Conservation (phyloP, 2,888 invertebrate species). For the Watsonalla binaria region DNA sequence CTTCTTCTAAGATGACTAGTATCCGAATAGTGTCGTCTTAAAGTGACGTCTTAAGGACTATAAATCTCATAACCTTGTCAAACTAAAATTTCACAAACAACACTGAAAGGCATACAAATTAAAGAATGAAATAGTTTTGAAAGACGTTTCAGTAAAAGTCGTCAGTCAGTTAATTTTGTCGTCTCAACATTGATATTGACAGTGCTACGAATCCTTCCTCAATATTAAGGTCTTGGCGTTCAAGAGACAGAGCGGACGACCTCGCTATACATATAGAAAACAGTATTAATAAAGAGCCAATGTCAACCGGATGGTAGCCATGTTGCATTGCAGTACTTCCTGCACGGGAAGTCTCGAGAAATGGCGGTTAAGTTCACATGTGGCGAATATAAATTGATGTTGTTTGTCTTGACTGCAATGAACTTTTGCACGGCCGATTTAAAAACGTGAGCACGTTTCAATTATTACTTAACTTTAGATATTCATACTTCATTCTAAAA, state of each 20-base stretch:
- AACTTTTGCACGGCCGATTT: background rate
- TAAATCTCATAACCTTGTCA: too few species aligned
- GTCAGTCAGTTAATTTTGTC: too few species aligned
- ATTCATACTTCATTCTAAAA: too few species aligned
- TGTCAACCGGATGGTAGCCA: conserved; percentile 40
- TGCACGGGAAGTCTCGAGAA: conserved; percentile 20
- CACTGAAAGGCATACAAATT: too few species aligned
- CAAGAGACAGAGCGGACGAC: conserved; percentile 32
- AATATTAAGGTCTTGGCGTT: conserved; percentile 37
- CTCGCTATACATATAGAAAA: conserved; percentile 35
- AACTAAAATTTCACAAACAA: too few species aligned
- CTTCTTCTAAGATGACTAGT: too few species aligned
- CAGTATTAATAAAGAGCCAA: conserved; percentile 32
- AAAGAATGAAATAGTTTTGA: too few species aligned
- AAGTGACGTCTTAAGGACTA: too few species aligned
- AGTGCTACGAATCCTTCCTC: conserved; percentile 31
- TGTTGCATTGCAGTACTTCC: conserved; percentile 39
- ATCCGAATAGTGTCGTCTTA: too few species aligned
- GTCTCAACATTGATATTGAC: conserved; percentile 9
- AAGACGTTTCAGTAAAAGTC: too few species aligned
- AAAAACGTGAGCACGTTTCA: too few species aligned
- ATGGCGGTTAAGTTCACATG: conserved; percentile 1
- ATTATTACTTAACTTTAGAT: too few species aligned
- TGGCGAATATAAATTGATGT: background rate
- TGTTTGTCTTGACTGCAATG: background rate